These are phyloP conservation scores for Scaptomyza polygonia DNA, from an alignment of 2,888 invertebrate genomes.

Conservation along the genomic window DNA sequence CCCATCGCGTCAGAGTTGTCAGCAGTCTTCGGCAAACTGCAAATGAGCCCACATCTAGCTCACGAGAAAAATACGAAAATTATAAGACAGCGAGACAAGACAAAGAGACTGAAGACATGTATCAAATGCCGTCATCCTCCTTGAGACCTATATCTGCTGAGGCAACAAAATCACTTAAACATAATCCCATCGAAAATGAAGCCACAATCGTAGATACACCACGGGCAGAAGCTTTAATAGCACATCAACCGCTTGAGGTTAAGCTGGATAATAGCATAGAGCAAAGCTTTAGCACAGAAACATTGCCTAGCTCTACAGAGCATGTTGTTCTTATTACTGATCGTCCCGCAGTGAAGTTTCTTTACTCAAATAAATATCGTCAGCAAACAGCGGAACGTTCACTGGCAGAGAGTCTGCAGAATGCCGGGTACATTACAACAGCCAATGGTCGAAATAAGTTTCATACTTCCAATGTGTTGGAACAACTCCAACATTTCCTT, in stretches of 20 bases:
- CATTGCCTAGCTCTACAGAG: conserved; percentile 54
- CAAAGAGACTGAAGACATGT: conserved; percentile 38
- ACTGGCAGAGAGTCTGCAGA: conserved; percentile 80
- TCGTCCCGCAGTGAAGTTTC: conserved; percentile 74
- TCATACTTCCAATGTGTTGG: conserved; percentile 69
- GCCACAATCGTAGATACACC: conserved; percentile 56
- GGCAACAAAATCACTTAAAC: conserved; percentile 27
- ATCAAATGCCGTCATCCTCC: not conserved
- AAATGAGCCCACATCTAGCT: conserved; percentile 39
- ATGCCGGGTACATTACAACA: conserved; percentile 80
- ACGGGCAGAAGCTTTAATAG: conserved; percentile 80
- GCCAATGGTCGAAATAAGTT: conserved; percentile 64
- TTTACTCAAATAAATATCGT: conserved; percentile 82
- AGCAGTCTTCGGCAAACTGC: conserved; percentile 38
- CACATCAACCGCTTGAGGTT: conserved; percentile 53
- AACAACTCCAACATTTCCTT: conserved; percentile 77
- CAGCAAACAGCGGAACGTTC: conserved; percentile 78
- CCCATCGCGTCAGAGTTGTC: conserved; percentile 65
- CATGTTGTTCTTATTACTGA: conserved; percentile 75
- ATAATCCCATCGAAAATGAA: conserved; percentile 70
- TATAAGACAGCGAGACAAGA: conserved; percentile 64
- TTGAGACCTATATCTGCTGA: not conserved
- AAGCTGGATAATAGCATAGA: conserved; percentile 80
- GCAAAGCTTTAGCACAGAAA: conserved; percentile 37
- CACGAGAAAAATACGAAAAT: conserved; percentile 71